Conservation (phyloP, 2,797 vertebrate species). For the Acomys russatus region DNA sequence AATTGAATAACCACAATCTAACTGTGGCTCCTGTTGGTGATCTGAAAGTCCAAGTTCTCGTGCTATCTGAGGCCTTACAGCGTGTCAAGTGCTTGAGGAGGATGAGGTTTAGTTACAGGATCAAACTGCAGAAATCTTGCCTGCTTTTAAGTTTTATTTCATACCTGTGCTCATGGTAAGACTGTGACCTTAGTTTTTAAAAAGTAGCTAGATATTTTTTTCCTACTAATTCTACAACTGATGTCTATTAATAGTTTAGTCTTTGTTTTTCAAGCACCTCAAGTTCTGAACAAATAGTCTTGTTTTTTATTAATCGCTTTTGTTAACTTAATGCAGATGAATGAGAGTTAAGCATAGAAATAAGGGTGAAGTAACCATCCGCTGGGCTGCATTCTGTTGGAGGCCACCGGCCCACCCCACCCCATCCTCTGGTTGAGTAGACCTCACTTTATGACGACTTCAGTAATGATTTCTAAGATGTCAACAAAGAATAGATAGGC, state of each 20-base stretch:
- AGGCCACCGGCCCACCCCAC: neutral
- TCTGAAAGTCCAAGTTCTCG: neutral
- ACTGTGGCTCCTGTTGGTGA: neutral
- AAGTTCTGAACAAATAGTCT: constrained; percentile 21
- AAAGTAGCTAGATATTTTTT: neutral
- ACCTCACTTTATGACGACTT: neutral
- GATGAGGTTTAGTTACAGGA: constrained; percentile 18
- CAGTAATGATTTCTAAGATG: constrained; percentile 37
- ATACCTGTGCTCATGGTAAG: constrained; percentile 2
- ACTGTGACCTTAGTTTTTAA: neutral
- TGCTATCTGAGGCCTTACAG: neutral
- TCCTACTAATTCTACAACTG: neutral
- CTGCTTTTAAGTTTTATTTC: constrained; percentile 44
- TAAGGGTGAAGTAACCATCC: neutral
- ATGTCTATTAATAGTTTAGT: neutral
- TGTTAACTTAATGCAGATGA: neutral
- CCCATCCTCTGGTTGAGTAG: neutral
- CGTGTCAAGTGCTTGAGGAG: neutral
- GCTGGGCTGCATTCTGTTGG: neutral
- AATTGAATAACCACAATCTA: neutral
- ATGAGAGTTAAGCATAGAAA: neutral
- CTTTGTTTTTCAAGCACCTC: constrained; percentile 9
- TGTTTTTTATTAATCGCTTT: constrained; percentile 6
- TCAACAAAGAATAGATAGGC: constrained; percentile 1
- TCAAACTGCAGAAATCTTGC: neutral